These are phyloP conservation scores for Conus canariensis DNA, from an alignment of 2,888 invertebrate species.

Conservation along the genomic window DNA sequence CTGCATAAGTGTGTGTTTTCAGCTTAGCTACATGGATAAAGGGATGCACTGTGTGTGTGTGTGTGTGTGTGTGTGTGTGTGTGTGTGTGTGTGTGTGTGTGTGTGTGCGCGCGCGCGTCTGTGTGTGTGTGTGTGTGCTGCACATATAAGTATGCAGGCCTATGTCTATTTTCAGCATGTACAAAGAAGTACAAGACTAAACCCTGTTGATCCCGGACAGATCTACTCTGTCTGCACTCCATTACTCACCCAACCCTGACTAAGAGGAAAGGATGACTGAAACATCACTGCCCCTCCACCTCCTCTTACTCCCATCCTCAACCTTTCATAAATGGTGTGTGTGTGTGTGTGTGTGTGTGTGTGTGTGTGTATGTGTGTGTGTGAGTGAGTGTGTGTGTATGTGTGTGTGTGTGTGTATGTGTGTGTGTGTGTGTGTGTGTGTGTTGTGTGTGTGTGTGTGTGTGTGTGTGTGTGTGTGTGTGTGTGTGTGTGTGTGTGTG, in stretches of 20 bases:
- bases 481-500: not conserved
- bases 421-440: slow-evolving; percentile 17
- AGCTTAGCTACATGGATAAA: too few relatives aligned
- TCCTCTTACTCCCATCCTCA: too few relatives aligned
- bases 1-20: not conserved
- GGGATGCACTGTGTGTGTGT: not conserved
- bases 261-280: too few relatives aligned
- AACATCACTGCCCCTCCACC: too few relatives aligned
- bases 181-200: too few relatives aligned
- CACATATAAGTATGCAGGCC: too few relatives aligned
- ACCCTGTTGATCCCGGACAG: too few relatives aligned
- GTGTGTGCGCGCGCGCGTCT: slow-evolving; percentile 2
- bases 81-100: not conserved
- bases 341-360: not conserved
- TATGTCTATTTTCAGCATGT: too few relatives aligned
- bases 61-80: slow-evolving; percentile 13
- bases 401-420: slow-evolving; percentile 12
- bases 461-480: not conserved
- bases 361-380: not conserved
- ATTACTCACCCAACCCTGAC: too few relatives aligned
- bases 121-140: not conserved
- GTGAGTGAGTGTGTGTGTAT: not conserved
- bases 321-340: not conserved
- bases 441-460: not conserved
- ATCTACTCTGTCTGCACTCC: too few relatives aligned